Base-by-base conservation (phyloP, 2,797 vertebrate genomes). In the Alfaro cultratus region DNA sequence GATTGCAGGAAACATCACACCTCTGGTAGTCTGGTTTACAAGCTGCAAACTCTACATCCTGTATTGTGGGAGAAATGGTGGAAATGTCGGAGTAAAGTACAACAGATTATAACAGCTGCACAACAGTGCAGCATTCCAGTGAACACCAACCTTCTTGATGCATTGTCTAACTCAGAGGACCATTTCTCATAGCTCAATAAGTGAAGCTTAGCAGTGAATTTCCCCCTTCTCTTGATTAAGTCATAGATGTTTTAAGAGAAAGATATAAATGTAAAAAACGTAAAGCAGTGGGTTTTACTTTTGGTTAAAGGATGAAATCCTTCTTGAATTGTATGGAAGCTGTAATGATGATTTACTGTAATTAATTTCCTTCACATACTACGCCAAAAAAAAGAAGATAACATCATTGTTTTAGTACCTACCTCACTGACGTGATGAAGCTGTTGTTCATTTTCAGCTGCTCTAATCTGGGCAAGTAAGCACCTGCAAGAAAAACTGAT, bases 371-470 rank as follows among this genome's bases (percentile, higher is more conserved):
- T 78, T 81, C 60, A 26, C 9, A 85, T 57, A 76, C 31, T 26
- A 74, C 31, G 29, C 55, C n/a, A n/a, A 29, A 73, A 29, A n/a
- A 85, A 82, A 76, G 7, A 81, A 79, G 9, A 67, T 12, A 2
- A 71, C 29, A 0, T 70, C 23, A 34, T 31, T 71, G 45, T 86
- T 82, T 72, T 57, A 49, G 77, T 79, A 87, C 64, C 71, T 95
- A 99, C 99, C 98, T 96, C 82, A 98, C 93, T 80, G 98, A 98
- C 67, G 83, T 78, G 80, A 99, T 96, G 74, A 94, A 78, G 88
- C 99, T 99, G 93, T 97, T 96, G 82, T 96, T 99, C 95, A 99
- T 75, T 95, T 97, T 99, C 93, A 99, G 94, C 39, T 97, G 95
- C 86, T 90, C 91, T 88, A 99, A 96, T 77, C 92, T 97, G 85